These are phyloP conservation scores for Platynereis dumerilii DNA, from an alignment of 2,888 invertebrate genomes.

Conservation along the genomic window DNA sequence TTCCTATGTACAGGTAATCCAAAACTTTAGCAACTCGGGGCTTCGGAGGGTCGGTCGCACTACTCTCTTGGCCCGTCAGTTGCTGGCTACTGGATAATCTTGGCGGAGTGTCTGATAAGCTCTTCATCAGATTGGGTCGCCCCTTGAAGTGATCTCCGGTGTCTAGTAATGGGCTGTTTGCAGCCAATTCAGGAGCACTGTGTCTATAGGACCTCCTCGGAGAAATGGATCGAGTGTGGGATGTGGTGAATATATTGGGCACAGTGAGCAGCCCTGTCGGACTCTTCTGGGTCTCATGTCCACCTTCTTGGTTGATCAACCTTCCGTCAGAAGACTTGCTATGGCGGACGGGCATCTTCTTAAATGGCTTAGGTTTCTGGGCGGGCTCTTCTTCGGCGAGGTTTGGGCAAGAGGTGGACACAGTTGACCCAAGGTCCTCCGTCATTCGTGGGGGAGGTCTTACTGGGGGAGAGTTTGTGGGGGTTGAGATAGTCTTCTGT, in stretches of 20 bases:
- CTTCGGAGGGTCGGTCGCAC: neutral
- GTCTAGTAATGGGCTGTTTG: neutral
- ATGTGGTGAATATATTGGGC: constrained; percentile 22
- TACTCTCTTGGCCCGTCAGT: neutral
- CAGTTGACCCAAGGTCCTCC: neutral
- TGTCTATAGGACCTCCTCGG: constrained; percentile 12
- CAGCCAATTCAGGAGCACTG: constrained; percentile 18
- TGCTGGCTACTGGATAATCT: neutral
- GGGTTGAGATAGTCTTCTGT: neutral
- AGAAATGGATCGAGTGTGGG: constrained; percentile 13
- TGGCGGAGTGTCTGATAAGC: constrained; percentile 1
- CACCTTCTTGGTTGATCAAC: neutral
- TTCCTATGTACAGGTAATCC: constrained; percentile 62
- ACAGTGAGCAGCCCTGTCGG: constrained; percentile 5
- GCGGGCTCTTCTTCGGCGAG: constrained; percentile 1
- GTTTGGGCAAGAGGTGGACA: constrained; percentile 20
- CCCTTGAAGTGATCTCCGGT: constrained; percentile 1
- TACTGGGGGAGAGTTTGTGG: neutral
- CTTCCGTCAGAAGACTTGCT: constrained; percentile 6
- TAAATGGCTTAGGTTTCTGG: neutral
- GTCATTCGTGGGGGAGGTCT: no score
- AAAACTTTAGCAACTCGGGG: constrained; percentile 33
- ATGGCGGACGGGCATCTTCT: neutral
- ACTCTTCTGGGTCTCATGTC: neutral
- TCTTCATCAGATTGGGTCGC: neutral